Percentiles rank a stretch among this genome's conserved stretches.
Evolutionary conservation across 2,113 vertebrate species (phyloP).

Genomic region (Coryphaenoides rupestris): DNA sequence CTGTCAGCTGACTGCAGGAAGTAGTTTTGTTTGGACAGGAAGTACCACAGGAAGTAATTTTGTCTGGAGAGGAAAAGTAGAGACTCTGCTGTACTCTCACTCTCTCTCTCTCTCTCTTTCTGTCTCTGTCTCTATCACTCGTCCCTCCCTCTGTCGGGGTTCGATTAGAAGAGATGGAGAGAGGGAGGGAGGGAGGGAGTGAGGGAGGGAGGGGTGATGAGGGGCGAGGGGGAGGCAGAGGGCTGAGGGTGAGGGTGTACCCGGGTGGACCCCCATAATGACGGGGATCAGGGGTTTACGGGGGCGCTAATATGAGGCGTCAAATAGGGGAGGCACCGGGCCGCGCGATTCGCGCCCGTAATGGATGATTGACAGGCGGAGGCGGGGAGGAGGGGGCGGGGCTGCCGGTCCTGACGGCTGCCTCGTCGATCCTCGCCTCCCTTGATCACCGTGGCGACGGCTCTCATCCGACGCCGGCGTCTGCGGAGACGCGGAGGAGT

Average conservation of each 20-base stretch:
- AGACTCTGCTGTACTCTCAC: too few relatives aligned
- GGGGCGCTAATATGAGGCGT: slow-evolving; percentile 95
- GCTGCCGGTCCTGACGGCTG: slow-evolving; percentile 85
- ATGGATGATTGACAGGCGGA: slow-evolving; percentile 95
- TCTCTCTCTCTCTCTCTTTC: slow-evolving; percentile 53
- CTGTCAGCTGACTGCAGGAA: slow-evolving; percentile 40
- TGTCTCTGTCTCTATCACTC: too few relatives aligned
- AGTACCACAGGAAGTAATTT: too few relatives aligned
- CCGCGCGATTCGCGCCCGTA: slow-evolving; percentile 85
- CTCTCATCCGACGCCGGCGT: slow-evolving; percentile 88
- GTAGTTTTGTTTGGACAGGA: too few relatives aligned
- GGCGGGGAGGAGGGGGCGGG: slow-evolving; percentile 82
- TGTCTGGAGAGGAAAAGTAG: too few relatives aligned
- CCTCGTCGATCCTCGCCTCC: slow-evolving; percentile 83
- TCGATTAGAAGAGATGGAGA: too few relatives aligned
- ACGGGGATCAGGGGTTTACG: slow-evolving; percentile 97
- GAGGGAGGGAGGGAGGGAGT: slow-evolving; percentile 52
- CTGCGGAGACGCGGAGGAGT: slow-evolving; percentile 83
- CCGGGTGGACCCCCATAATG: slow-evolving; percentile 91
- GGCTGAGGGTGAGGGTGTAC: slow-evolving; percentile 73
- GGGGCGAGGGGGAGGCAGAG: slow-evolving; percentile 67
- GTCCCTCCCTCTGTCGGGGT: too few relatives aligned
- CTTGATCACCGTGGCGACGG: slow-evolving; percentile 81
- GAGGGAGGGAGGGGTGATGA: too few relatives aligned
- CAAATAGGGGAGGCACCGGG: slow-evolving; percentile 89